Evolutionary conservation across 2,113 vertebrate species (phyloP), one percentile per base, ranked within the genome.

Genomic region (Mastomys natalensis): DNA sequence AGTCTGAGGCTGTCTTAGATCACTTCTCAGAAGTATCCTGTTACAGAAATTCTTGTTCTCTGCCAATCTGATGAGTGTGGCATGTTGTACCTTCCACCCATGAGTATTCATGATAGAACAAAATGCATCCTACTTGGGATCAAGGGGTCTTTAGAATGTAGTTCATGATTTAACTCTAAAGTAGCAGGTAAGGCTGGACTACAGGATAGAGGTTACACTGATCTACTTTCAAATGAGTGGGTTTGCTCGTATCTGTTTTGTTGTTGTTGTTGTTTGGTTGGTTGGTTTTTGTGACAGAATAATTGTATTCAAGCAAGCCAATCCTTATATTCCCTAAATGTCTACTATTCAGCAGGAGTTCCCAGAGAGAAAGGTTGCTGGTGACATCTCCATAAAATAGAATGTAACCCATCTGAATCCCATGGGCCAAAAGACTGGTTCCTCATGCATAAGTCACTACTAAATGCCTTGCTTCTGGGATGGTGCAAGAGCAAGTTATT

Each of bases 281-380:
- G 17, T 62, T 81, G 51, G 51, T 51, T 76, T 68, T 7, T 45
- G 29, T 48, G 16, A 2, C 51, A 72, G 51, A 5, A 73, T 84
- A n/a, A 78, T 10, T 43, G 16, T 94, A 58, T 43, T 1, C 43
- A 45, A 84, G 43, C 11, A 78, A 21, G 37, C 21, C 22, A 34
- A 82, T 43, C 22, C 13, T 34, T 51, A 78, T 90, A 90, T 78
- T 53, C n/a, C 68, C 31, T 34, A 68, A 15, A 68, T 84, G 62
- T 21, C 2, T 55, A 60, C 3, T 84, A 5, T 3, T 22, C 24
- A 70, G n/a, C 16, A 73, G 29, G 45, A 4, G 17, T 82, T 26
- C 13, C 19, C 2, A 15, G 29, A 24, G 58, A 31, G 5, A 7
- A 76, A 53, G 3, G 0, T 2, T 60, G 16, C 9, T 21, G 0